Evolutionary conservation across 2,113 vertebrate species (phyloP).

Genomic region (Hystrix brachyura): DNA sequence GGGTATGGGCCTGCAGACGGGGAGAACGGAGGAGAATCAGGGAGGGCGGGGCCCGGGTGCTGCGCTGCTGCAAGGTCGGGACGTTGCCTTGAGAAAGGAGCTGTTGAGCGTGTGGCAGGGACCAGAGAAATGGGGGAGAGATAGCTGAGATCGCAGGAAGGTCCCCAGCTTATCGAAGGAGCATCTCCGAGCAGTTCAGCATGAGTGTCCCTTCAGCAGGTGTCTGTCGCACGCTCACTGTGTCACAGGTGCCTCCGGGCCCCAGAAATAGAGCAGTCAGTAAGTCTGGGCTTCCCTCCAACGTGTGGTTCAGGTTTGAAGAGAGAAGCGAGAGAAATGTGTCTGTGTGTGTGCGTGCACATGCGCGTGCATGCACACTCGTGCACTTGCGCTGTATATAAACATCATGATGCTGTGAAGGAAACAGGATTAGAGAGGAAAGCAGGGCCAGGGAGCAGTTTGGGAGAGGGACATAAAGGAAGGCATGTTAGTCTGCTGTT

Average conservation of each 20-base stretch:
- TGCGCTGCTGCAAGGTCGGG: background rate
- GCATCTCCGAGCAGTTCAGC: background rate
- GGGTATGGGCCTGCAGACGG: background rate
- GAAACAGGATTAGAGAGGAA: background rate
- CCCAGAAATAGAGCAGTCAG: background rate
- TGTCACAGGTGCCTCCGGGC: background rate
- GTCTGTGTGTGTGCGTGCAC: no score
- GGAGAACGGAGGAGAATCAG: background rate
- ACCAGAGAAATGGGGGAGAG: background rate
- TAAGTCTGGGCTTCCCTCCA: background rate
- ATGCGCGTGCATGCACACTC: no score
- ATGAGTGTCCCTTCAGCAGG: background rate
- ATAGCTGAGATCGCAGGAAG: background rate
- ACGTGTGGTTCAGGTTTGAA: background rate
- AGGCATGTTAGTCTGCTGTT: no score
- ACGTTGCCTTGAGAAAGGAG: background rate
- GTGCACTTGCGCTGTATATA: no score
- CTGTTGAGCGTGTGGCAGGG: background rate
- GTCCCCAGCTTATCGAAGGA: background rate
- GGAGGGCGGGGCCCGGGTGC: background rate
- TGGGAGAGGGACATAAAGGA: background rate
- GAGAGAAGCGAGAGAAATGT: background rate
- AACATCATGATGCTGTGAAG: accelerated
- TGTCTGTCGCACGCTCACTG: background rate
- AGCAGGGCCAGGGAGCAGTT: background rate